Conservation (phyloP, 2,113 vertebrate species). For the Eurypyga helias region DNA sequence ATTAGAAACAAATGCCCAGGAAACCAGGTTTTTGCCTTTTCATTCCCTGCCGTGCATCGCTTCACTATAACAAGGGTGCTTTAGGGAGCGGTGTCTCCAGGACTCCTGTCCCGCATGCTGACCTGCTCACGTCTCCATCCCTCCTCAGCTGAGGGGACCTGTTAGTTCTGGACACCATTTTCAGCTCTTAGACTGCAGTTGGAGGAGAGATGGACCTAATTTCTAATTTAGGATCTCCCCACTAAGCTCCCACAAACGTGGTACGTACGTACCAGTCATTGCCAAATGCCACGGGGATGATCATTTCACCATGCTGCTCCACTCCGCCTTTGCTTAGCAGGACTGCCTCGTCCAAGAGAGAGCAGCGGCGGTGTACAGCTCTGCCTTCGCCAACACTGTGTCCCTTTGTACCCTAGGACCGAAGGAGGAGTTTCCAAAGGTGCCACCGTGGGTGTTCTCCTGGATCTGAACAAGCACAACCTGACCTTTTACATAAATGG, state of each 20-base stretch:
- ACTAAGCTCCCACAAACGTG: background rate
- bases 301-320: background rate
- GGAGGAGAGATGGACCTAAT: background rate
- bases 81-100: background rate
- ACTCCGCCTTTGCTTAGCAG: background rate
- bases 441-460: conserved; percentile 89
- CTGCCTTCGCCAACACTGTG: background rate
- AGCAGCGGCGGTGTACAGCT: background rate
- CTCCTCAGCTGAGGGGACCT: background rate
- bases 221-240: background rate
- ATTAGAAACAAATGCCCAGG: background rate
- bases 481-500: conserved; percentile 96
- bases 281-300: background rate
- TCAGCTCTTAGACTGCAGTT: background rate
- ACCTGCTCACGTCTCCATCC: rapidly evolving
- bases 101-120: background rate
- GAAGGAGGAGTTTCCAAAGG: conserved; percentile 95
- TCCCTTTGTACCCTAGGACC: conserved; percentile 77
- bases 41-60: background rate
- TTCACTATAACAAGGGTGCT: background rate
- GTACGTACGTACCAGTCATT: background rate
- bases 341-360: background rate
- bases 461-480: conserved; percentile 92
- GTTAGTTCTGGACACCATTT: background rate
- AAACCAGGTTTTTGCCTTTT: background rate